A percentile compares a stretch with the other conserved stretches of the same genome.
These are phyloP conservation scores for Calcarius ornatus DNA, from an alignment of 2,113 vertebrate species.

Conservation along the genomic window DNA sequence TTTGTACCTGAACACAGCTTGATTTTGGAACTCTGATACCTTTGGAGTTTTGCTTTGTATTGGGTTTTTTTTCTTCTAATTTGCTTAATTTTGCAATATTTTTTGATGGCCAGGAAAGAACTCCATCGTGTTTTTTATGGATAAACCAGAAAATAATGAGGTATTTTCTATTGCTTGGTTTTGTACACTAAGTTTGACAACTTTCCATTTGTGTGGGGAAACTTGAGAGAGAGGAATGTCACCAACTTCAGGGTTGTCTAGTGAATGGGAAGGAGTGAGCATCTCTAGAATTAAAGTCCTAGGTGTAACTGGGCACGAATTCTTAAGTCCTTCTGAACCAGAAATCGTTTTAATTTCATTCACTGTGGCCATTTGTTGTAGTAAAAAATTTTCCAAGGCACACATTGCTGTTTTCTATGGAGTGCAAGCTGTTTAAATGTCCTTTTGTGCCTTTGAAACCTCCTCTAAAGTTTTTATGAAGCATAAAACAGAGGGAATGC, in stretches of 20 bases:
- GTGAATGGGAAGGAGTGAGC: not conserved
- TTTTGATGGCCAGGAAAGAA: not conserved
- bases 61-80: not conserved
- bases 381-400: not conserved
- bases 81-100: not conserved
- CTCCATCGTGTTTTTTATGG: not conserved
- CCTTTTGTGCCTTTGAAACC: conserved; percentile 30
- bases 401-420: not conserved
- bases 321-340: not conserved
- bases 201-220: not conserved
- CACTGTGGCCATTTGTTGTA: not conserved
- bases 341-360: not conserved
- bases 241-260: not conserved
- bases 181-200: not conserved
- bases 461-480: conserved; percentile 6
- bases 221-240: not conserved
- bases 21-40: not conserved
- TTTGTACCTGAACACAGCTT: not conserved
- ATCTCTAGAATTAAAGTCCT: not conserved
- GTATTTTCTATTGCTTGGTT: not conserved
- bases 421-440: not conserved
- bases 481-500: not conserved
- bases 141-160: not conserved
- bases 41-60: not conserved
- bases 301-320: not conserved